phyloP scores from a whole-genome alignment of 2,113 vertebrate genomes.

The Neofelis nebulosa region DNA sequence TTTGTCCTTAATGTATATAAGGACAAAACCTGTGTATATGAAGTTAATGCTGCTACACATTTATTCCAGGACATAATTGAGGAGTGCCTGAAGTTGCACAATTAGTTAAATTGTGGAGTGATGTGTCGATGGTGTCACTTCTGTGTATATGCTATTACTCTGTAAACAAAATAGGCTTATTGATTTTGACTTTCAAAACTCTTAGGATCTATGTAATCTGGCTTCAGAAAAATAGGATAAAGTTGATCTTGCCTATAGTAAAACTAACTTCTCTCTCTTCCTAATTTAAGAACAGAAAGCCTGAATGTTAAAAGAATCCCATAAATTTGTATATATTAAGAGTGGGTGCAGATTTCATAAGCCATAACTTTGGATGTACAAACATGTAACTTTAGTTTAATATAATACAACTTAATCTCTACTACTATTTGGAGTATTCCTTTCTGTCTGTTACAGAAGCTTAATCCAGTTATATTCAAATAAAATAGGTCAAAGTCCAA shows the following conservation, averaged over 20 bases:
- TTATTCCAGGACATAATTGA: background rate
- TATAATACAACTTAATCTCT: background rate
- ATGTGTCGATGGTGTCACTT: background rate
- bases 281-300: conserved; percentile 10
- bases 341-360: background rate
- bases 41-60: background rate
- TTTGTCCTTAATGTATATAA: background rate
- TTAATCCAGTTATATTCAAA: conserved; percentile 33
- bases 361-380: background rate
- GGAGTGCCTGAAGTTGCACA: background rate
- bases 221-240: background rate
- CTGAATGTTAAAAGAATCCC: background rate
- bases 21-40: background rate
- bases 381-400: background rate
- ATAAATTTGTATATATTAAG: background rate
- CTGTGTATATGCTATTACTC: background rate
- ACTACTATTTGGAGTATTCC: conserved; percentile 28
- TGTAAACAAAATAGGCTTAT: background rate
- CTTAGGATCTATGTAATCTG: background rate
- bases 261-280: background rate
- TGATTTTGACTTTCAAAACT: conserved; percentile 24
- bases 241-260: background rate
- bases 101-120: background rate
- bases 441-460: background rate
- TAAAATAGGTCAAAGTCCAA: background rate